Base-by-base conservation (phyloP, 1,140 invertebrate species). In the Cydia fagiglandana region DNA sequence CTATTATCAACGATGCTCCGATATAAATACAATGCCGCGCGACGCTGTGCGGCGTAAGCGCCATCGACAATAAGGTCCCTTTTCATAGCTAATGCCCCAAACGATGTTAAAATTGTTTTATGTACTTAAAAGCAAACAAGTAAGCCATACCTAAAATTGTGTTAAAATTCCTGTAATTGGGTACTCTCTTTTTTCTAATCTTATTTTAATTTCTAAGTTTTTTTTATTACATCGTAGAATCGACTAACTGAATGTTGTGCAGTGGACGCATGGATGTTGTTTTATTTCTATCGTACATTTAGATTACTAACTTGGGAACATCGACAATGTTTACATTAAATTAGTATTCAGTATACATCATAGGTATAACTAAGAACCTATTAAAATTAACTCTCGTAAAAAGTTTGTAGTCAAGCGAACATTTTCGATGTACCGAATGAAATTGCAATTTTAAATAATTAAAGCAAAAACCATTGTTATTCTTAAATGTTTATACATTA, bases 251-350 rank as follows among this genome's bases (percentile, higher is more conserved):
- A 24, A 41, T 70, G 66, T 70, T 70, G 66, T 70, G 2, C 66
- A 70, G 66, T 70, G 66, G 66, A 70, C 0, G 66, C 66, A 70
- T 70, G 66, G 34, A 41, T 41, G 66, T 70, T 38, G 66, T 70
- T 38, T 38, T 38, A 41, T 41, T 13, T n/a, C 30, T 38, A 17
- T 17, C 64, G 28, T 41, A 41, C 66, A 70, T 70, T 68, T 70
- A 68, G 30, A 4, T 38, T 28, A 34, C 28, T 15, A 30, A 70
- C 30, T 34, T 68, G n/a, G 2, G 38, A 13, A 17, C 66, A 70
- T 70, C 34, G 66, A 41, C 15, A 70, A 17, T 38, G 66, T 17
- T 70, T 17, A 45, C n/a, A 20, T 17, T 53, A 45, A 45, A 4
- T 45, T 45, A 45, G 0, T 45, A 2, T 45, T 9, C 38, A 41